Base-by-base conservation (phyloP, 2,888 invertebrate species). In the Ectobius pallidus region DNA sequence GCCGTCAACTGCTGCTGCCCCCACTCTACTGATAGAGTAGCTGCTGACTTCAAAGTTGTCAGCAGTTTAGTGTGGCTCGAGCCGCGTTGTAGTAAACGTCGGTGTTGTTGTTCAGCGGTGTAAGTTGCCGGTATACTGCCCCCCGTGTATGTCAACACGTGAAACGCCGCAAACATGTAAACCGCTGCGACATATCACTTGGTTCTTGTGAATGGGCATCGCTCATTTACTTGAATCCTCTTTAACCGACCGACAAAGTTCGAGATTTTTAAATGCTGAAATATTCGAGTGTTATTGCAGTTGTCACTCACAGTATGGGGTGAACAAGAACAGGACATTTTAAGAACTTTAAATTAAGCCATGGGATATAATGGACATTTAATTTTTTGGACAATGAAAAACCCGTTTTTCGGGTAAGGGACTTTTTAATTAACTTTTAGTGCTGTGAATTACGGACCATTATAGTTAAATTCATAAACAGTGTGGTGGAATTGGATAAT, bases 61-160 rank as follows among this genome's bases (percentile, higher is more conserved):
- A 46, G 39, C 61, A 49, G 68, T 70, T n/a, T 61, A 44, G 71
- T 65, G 73, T 72, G 73, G 32, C 16, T 11, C 44, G 67, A 42
- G 42, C 67, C 65, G 75, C 67, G 72, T 55, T 44, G 68, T 52
- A 42, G 67, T 67, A 71, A 55, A 63, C 20, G 73, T 65, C 68
- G 71, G 68, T 49, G 62, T 61, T 68, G 49, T 7, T 34, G 34
- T 7, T 34, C 11, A 34, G 6, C 34, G 34, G n/a, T 22, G 11
- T 52, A 25, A 52, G 18, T 0, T 16, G 20, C 2, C 52, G 20
- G 52, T 14, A 9, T 52, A 3, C 20, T 0, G 9, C 25, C 3
- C 22, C 1, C 52, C 25, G 20, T n/a, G n/a, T n/a, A n/a, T n/a
- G n/a, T n/a, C 9, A 46, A n/a, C 52, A 58, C 32, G 58, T 30